Conservation (phyloP, 2,888 invertebrate genomes). For the Synanthedon formicaeformis region DNA sequence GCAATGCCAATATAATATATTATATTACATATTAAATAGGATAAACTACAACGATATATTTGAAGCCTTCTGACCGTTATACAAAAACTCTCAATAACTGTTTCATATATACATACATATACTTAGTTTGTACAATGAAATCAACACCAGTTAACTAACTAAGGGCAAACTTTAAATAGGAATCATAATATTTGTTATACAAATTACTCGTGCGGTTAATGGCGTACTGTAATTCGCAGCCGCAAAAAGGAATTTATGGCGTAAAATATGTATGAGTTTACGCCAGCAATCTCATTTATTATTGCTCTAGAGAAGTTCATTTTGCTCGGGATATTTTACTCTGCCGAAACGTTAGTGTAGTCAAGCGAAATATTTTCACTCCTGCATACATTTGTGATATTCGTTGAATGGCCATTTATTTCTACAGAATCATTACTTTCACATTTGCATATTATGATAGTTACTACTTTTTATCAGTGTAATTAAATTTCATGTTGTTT, state of each 20-base stretch:
- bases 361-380: background rate
- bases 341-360: background rate
- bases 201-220: too few relatives aligned
- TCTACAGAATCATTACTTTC: too few relatives aligned
- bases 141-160: slow-evolving; percentile 1
- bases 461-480: too few relatives aligned
- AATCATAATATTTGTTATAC: slow-evolving; percentile 1
- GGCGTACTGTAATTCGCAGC: background rate
- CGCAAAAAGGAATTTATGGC: slow-evolving; percentile 16
- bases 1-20: too few relatives aligned
- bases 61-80: too few relatives aligned
- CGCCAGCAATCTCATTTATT: slow-evolving; percentile 29
- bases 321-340: slow-evolving; percentile 5
- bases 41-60: too few relatives aligned
- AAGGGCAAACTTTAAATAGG: slow-evolving; percentile 7
- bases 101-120: too few relatives aligned
- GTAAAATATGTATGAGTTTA: slow-evolving; percentile 28
- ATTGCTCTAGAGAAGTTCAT: slow-evolving; percentile 20
- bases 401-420: too few relatives aligned
- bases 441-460: too few relatives aligned
- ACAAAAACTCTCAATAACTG: too few relatives aligned
- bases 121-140: background rate
- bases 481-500: too few relatives aligned
- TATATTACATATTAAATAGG: too few relatives aligned
- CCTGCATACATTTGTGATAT: background rate